A percentile compares a stretch with the other conserved stretches of the same genome.
Evolutionary conservation across 2,797 vertebrate genomes (phyloP).

Genomic region (Sternarchorhynchus goeldii): DNA sequence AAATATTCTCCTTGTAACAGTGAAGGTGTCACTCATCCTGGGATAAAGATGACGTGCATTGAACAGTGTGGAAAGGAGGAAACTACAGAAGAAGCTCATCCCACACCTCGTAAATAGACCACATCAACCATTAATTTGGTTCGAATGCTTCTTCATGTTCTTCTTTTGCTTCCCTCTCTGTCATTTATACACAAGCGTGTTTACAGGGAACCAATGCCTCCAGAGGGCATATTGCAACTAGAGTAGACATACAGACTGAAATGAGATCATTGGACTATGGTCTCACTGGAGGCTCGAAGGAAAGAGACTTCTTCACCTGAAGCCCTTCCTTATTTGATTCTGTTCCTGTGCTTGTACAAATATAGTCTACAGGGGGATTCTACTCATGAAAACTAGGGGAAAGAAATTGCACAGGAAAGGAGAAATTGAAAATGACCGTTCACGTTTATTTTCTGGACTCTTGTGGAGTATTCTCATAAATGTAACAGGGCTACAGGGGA

Average conservation of each 20-base stretch:
- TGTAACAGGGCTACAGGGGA: too few relatives aligned
- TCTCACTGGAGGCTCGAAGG: slow-evolving; percentile 46
- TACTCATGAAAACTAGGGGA: not conserved
- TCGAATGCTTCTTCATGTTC: slow-evolving; percentile 1
- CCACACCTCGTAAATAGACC: slow-evolving; percentile 13
- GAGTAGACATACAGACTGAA: slow-evolving; percentile 42
- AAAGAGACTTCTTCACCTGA: slow-evolving; percentile 31
- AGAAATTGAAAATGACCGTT: too few relatives aligned
- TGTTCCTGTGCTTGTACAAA: slow-evolving; percentile 41
- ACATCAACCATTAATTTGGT: slow-evolving; percentile 23
- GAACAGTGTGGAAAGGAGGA: not conserved
- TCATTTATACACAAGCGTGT: slow-evolving; percentile 32
- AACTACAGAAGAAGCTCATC: not conserved
- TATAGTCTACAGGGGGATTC: slow-evolving; percentile 15
- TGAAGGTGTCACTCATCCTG: slow-evolving; percentile 37
- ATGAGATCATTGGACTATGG: slow-evolving; percentile 46
- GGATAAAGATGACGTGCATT: slow-evolving; percentile 16
- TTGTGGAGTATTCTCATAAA: too few relatives aligned
- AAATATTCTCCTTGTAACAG: slow-evolving; percentile 44
- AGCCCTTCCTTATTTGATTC: slow-evolving; percentile 42
- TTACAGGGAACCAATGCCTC: slow-evolving; percentile 39
- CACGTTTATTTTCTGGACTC: too few relatives aligned
- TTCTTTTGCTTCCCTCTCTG: not conserved
- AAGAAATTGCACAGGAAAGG: slow-evolving; percentile 6
- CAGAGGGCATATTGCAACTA: slow-evolving; percentile 41